Conservation (phyloP, 2,797 vertebrate species). For the Hylomyscus alleni region DNA sequence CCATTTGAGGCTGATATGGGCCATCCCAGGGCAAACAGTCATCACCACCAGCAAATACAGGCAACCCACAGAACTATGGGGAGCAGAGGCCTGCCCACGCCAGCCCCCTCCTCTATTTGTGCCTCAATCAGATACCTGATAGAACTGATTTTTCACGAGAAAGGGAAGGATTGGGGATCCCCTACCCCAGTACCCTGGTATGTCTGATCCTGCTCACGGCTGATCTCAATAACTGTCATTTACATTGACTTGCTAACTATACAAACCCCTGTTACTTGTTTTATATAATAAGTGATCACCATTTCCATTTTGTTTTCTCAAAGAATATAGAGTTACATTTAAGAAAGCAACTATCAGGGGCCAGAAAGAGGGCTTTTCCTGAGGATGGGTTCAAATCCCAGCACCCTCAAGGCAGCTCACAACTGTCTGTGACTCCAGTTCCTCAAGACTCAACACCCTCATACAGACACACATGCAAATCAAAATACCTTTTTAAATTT, state of each 20-base stretch:
- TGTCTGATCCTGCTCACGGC: background rate
- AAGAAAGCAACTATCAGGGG: slow-evolving; percentile 58
- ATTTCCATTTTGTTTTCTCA: slow-evolving; percentile 68
- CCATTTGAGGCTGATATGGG: no score
- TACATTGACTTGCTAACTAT: slow-evolving; percentile 29
- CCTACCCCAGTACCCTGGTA: background rate
- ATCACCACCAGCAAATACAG: background rate
- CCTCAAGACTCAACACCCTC: background rate
- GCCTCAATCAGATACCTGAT: background rate
- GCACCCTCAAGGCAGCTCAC: background rate
- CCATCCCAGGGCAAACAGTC: background rate
- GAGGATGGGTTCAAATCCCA: background rate
- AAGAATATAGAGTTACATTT: slow-evolving; percentile 56
- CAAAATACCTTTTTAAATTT: no score
- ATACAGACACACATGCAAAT: background rate
- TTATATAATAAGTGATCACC: slow-evolving; percentile 51
- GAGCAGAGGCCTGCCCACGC: background rate
- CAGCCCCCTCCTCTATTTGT: background rate
- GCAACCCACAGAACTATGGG: background rate
- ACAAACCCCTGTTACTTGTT: slow-evolving; percentile 37
- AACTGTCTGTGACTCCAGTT: background rate
- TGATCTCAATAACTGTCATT: slow-evolving; percentile 11
- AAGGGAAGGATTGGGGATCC: background rate
- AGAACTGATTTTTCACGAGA: background rate
- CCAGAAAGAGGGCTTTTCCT: background rate